phyloP scores from a whole-genome alignment of 2,113 vertebrate genomes.

The Psammodynastes pulverulentus region DNA sequence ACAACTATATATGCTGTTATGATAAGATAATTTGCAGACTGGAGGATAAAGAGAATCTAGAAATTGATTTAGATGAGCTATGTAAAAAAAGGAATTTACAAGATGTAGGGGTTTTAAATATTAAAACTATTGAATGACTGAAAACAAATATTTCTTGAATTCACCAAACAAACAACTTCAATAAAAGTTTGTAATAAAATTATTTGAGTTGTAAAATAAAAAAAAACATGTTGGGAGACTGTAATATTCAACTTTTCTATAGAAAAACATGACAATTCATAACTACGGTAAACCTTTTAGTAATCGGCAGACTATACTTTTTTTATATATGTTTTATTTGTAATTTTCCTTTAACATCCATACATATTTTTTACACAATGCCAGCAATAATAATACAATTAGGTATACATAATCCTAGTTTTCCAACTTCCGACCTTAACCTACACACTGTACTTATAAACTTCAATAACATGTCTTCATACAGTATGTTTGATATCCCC shows the following conservation, averaged over 20 bases:
- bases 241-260: neutral
- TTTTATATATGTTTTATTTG: too few species aligned
- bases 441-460: too few species aligned
- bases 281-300: neutral
- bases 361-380: too few species aligned
- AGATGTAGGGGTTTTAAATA: neutral
- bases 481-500: too few species aligned
- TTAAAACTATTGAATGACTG: neutral
- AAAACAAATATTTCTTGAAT: neutral
- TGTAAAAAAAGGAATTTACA: neutral
- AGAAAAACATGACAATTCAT: neutral
- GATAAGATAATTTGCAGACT: neutral
- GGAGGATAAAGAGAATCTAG: neutral
- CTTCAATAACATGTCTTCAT: too few species aligned
- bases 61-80: neutral
- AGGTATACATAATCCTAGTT: too few species aligned
- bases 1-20: neutral
- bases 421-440: too few species aligned
- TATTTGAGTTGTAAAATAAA: neutral
- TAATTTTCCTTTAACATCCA: too few species aligned
- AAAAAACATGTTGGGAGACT: neutral
- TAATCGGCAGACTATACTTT: neutral
- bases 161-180: neutral
- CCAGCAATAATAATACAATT: too few species aligned
- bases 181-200: neutral